Base-by-base conservation (phyloP, 2,888 invertebrate species). In the Xanthia icteritia region DNA sequence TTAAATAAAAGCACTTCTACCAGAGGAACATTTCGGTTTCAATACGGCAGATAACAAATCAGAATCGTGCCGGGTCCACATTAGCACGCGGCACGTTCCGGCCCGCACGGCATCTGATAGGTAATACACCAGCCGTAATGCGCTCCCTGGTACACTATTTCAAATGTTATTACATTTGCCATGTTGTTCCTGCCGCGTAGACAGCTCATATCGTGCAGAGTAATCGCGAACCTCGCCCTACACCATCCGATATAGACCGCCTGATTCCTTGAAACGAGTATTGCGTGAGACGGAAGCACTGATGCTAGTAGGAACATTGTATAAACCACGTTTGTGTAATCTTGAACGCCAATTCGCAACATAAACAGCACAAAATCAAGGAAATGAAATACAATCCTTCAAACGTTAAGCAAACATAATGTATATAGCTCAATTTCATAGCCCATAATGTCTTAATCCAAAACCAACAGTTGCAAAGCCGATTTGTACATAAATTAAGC, bases 71-170 rank as follows among this genome's bases (percentile, higher is more conserved):
- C 88, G 92, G 89, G 91, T 90, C 92, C 94, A 94, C 95, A 95
- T 96, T 95, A 95, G 94, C 94, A 92, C 92, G 92, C 91, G 89
- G 94, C 95, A 94, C 94, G 95, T 93, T 95, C 94, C 92, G 91
- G 91, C 70, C 89, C 85, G 92, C 94, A 91, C 94, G 91, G 93
- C 91, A 95, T 95, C 95, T 93, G 95, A 95, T 95, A 94, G 92
- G 90, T 91, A 90, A 89, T 90, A 88, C 88, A 83, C 89, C 90
- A 87, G 91, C 91, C 86, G 91, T 92, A 93, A 92, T 93, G 91
- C 90, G 88, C 92, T 92, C 90, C 88, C 88, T 88, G 72, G 73
- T 87, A 90, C 90, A 91, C 91, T 93, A 94, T 94, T 94, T 94
- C 94, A 94, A 88, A 88, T 94, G 93, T 92, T 94, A 93, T 94